A percentile compares a stretch with the other conserved stretches of the same genome.
phyloP scores from a whole-genome alignment of 1,140 invertebrate species.

The Musca vetustissima region DNA sequence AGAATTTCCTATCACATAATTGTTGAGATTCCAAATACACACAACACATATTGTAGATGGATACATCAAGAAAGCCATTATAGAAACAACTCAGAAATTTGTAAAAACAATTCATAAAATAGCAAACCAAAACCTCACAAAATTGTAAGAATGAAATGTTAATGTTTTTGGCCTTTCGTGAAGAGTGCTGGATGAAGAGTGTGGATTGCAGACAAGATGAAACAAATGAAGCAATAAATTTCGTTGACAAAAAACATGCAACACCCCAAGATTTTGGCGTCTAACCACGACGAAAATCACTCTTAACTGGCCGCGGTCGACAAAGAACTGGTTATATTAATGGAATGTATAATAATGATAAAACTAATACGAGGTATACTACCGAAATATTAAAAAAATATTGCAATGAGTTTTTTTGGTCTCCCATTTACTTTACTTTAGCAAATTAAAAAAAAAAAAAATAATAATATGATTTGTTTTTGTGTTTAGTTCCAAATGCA shows the following conservation, averaged over 20 bases:
- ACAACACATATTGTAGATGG: too few relatives aligned
- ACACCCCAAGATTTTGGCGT: conserved; percentile 23
- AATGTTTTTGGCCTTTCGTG: background rate
- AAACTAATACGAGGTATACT: background rate
- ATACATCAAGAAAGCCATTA: conserved; percentile 1
- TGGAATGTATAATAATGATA: too few relatives aligned
- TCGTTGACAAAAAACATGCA: conserved; percentile 27
- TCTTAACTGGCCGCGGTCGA: background rate
- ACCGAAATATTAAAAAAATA: background rate
- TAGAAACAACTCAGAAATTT: conserved; percentile 18
- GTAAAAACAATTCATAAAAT: conserved; percentile 15
- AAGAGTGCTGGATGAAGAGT: conserved; percentile 1
- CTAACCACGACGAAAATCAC: background rate
- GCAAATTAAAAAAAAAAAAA: too few relatives aligned
- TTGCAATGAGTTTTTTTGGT: too few relatives aligned
- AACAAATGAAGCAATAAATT: conserved; percentile 30
- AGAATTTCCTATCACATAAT: too few relatives aligned
- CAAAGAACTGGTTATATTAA: too few relatives aligned
- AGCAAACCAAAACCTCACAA: background rate
- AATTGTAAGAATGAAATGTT: background rate
- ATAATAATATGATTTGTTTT: too few relatives aligned
- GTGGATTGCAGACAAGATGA: conserved; percentile 5
- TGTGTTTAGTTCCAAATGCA: too few relatives aligned
- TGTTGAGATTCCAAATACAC: too few relatives aligned
- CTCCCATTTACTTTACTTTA: too few relatives aligned